Evolutionary conservation across 2,888 invertebrate genomes (phyloP), one percentile per base, ranked within the genome.

Genomic region (Ecliptopera silaceata): DNA sequence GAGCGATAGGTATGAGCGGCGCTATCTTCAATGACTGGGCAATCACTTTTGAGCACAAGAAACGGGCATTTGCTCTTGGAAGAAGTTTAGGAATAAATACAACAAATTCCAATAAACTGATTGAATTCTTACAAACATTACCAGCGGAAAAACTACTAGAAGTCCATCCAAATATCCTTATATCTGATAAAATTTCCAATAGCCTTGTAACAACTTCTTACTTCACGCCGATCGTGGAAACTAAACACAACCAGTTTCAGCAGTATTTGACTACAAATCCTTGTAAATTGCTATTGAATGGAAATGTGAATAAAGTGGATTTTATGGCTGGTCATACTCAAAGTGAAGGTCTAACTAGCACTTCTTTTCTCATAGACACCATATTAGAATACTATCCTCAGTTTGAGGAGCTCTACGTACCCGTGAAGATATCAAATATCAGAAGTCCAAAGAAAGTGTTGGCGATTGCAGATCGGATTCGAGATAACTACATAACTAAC

Each of bases 1-100:
- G 70, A 72, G 86, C 77, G 4, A 89, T 90, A 31, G 57, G 26
- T 0, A 94, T 95, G 74, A 95, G 95, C 68, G 95, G 95, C 93
- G 20, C 89, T 89, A 0, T 84, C 85, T 43, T 92, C 89, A 84
- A 48, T 13, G 38, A 57, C 31, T 64, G 41, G 45, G 11, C 47
- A 20, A 38, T 39, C 13, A 15, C 34, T 0, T 49, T 45, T n/a
- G 39, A 61, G 15, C 56, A 59, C 29, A 20, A 45, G 3, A 55
- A 56, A 20, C 34, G 75, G 22, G 75, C 72, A 4, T 63, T 75
- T 13, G 50, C 64, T 10, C 62, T 74, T 4, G 74, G 71, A 0
- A 63, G 66, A 43, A 57, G 61, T 29, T 49, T 75, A 5, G 77
- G 74, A 3, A 50, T 66, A 22, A 53, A 69, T 8, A 70, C 72